These are phyloP conservation scores for Magallana nippona DNA, from an alignment of 2,888 invertebrate genomes.

Conservation along the genomic window DNA sequence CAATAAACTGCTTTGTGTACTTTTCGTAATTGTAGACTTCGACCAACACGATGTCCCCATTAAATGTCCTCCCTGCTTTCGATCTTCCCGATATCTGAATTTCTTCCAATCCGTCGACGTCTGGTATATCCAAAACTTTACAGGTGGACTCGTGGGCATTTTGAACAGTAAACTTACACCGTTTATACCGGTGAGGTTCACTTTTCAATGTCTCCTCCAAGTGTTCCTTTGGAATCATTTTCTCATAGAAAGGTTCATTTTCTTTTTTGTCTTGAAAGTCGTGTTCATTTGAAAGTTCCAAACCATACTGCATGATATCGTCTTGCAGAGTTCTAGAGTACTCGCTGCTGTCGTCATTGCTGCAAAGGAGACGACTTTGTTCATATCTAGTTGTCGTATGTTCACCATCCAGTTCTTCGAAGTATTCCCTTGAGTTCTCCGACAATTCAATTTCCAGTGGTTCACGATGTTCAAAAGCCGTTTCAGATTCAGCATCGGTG, in stretches of 20 bases:
- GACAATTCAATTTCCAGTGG: neutral
- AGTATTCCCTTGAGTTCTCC: neutral
- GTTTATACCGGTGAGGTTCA: conserved; percentile 53
- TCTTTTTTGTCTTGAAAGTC: neutral
- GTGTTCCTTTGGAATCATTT: conserved; percentile 12
- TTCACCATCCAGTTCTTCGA: neutral
- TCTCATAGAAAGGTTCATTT: neutral
- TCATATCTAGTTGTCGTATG: neutral
- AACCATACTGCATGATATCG: conserved; percentile 17
- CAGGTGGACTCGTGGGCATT: conserved; percentile 55
- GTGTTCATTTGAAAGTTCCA: neutral
- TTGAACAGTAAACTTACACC: conserved; percentile 55
- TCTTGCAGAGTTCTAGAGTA: neutral
- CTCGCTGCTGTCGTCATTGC: neutral
- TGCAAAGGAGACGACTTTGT: neutral
- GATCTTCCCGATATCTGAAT: conserved; percentile 63
- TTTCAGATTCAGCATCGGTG: neutral
- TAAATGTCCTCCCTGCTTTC: conserved; percentile 60
- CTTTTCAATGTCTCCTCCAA: neutral
- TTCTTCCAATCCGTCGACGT: conserved; percentile 36
- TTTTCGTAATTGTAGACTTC: conserved; percentile 53
- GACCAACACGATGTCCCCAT: conserved; percentile 61
- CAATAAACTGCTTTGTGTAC: neutral
- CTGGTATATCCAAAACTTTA: conserved; percentile 48
- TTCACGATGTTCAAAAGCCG: neutral